Conservation (phyloP, 1,140 invertebrate species). For the Nixonia krombeini region DNA sequence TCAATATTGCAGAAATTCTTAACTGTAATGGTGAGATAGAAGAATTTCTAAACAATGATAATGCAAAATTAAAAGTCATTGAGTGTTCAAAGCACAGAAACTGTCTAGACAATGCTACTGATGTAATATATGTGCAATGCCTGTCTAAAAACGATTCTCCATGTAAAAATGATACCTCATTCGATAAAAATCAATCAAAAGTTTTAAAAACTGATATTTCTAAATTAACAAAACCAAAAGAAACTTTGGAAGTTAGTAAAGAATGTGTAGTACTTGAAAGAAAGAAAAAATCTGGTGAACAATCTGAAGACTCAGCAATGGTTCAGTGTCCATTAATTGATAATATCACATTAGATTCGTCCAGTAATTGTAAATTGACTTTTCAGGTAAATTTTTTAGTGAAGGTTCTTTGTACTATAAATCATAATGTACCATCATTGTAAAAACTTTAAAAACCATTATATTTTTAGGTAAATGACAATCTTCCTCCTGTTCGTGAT, state of each 20-base stretch:
- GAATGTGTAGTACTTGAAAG: background rate
- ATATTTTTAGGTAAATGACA: slow-evolving; percentile 28
- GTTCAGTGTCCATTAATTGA: background rate
- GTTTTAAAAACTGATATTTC: background rate
- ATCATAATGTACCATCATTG: too few species aligned
- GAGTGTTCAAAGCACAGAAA: too few species aligned
- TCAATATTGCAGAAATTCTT: slow-evolving; percentile 19
- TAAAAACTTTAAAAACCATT: too few species aligned
- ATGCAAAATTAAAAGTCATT: background rate
- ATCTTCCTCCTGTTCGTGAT: slow-evolving; percentile 25
- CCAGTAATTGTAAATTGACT: background rate
- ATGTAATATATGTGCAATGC: background rate
- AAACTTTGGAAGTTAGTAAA: background rate
- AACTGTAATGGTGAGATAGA: slow-evolving; percentile 7
- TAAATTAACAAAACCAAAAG: background rate
- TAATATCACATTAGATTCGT: background rate
- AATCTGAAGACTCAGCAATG: background rate
- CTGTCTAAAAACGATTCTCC: background rate
- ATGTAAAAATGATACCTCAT: background rate
- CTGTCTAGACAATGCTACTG: background rate
- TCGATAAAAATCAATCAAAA: background rate
- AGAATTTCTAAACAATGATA: slow-evolving; percentile 1
- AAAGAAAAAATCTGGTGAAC: background rate
- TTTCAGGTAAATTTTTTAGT: slow-evolving; percentile 3
- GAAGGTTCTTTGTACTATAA: too few species aligned